Percentiles rank a stretch among this genome's conserved stretches.
Evolutionary conservation across 2,888 invertebrate species (phyloP).

Genomic region (Apodemia duryi): DNA sequence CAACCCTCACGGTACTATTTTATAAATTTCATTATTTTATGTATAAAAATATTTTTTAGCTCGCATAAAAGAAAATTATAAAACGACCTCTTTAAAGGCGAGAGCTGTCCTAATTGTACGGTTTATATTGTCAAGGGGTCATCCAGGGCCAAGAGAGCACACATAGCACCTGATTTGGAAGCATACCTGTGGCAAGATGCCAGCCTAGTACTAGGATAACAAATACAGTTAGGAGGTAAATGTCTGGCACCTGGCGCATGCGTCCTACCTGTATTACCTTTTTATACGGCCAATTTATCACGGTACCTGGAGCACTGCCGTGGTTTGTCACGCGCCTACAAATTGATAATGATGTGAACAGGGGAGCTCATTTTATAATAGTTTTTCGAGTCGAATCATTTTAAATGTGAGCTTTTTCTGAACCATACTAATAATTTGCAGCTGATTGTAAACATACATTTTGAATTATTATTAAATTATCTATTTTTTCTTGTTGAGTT

Average conservation of each 20-base stretch:
- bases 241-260: conserved; percentile 66
- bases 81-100: neutral
- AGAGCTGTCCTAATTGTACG: conserved; percentile 24
- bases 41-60: too few species aligned
- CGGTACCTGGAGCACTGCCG: conserved; percentile 38
- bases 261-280: conserved; percentile 69
- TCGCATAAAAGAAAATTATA: neutral
- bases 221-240: conserved; percentile 47
- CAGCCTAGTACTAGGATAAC: conserved; percentile 71
- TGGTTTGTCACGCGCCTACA: conserved; percentile 28
- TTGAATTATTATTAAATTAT: too few species aligned
- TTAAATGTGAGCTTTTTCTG: neutral
- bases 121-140: conserved; percentile 38
- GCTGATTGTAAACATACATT: too few species aligned
- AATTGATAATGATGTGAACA: conserved; percentile 25
- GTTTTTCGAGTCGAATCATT: conserved; percentile 21
- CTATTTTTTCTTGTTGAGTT: too few species aligned
- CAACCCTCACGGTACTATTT: too few species aligned
- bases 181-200: conserved; percentile 79
- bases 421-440: too few species aligned
- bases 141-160: conserved; percentile 44
- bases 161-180: conserved; percentile 60
- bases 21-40: too few species aligned
- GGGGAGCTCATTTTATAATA: conserved; percentile 39
- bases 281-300: conserved; percentile 40